These are phyloP conservation scores for Drosophila subobscura DNA, from an alignment of 1,140 invertebrate species.

Conservation along the genomic window DNA sequence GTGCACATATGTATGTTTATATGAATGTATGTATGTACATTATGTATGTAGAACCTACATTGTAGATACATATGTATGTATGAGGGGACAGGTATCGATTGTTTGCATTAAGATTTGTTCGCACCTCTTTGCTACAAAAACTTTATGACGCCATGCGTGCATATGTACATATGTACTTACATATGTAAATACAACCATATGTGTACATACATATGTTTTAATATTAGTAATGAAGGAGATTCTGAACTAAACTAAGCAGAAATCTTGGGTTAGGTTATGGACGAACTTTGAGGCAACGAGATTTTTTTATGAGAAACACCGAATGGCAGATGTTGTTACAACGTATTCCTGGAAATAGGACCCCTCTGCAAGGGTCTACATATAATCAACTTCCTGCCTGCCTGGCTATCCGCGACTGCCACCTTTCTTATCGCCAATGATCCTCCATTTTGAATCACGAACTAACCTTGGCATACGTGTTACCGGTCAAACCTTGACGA, in stretches of 20 bases:
- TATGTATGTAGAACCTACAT: conserved; percentile 30
- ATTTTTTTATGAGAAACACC: not conserved
- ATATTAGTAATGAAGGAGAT: not conserved
- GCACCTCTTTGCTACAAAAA: conserved; percentile 45
- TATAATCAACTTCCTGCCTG: conserved; percentile 2
- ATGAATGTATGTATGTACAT: conserved; percentile 11
- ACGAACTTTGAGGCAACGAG: not conserved
- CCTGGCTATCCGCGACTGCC: not conserved
- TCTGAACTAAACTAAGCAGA: conserved; percentile 1
- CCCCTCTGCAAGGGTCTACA: conserved; percentile 1
- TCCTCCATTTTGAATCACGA: conserved; percentile 10
- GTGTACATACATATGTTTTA: not conserved
- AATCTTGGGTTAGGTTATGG: conserved; percentile 16
- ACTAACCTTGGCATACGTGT: conserved; percentile 26
- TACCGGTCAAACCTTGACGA: not conserved
- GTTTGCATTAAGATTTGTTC: conserved; percentile 45
- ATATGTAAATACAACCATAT: not conserved
- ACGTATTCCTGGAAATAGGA: conserved; percentile 23
- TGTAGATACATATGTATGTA: too few relatives aligned
- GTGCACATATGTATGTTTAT: conserved; percentile 11
- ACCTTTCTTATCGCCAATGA: conserved; percentile 40
- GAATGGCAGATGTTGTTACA: conserved; percentile 22
- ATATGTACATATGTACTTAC: conserved; percentile 20
- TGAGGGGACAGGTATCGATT: conserved; percentile 48
- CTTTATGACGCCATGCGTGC: conserved; percentile 38